Evolutionary conservation across 2,113 vertebrate species (phyloP).

Genomic region (Oncorhynchus gorbuscha): DNA sequence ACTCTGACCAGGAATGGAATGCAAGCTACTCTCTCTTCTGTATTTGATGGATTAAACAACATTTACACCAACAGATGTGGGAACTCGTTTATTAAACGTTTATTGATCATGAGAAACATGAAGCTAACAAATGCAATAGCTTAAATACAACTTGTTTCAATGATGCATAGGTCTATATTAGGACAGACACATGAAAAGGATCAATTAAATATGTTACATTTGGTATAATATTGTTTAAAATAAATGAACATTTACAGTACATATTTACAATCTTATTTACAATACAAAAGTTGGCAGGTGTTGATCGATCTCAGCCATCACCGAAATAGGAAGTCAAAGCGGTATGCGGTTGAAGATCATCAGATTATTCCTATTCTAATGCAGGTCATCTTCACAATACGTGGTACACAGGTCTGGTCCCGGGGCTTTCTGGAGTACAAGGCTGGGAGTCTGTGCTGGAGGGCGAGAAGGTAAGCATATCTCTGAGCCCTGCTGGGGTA

Average conservation of each 20-base stretch:
- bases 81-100: neutral
- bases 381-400: slow-evolving; percentile 79
- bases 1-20: neutral
- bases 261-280: slow-evolving; percentile 78
- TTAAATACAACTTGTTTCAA: slow-evolving; percentile 66
- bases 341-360: slow-evolving; percentile 12
- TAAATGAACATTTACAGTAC: slow-evolving; percentile 69
- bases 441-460: slow-evolving; percentile 82
- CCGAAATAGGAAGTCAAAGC: slow-evolving; percentile 19
- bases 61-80: neutral
- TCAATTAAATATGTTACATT: slow-evolving; percentile 72
- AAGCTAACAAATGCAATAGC: slow-evolving; percentile 28
- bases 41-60: neutral
- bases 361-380: slow-evolving; percentile 6
- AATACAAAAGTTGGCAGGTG: slow-evolving; percentile 34
- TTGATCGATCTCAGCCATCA: neutral
- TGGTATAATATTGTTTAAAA: slow-evolving; percentile 62
- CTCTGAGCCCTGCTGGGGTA: slow-evolving; percentile 64
- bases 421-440: slow-evolving; percentile 78
- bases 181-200: slow-evolving; percentile 36
- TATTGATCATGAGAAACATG: slow-evolving; percentile 15
- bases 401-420: slow-evolving; percentile 86
- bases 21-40: neutral
- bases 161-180: slow-evolving; percentile 24
- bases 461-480: slow-evolving; percentile 73